These are phyloP conservation scores for Hypotaenidia philippensis DNA, from an alignment of 2,797 vertebrate species.

Conservation along the genomic window DNA sequence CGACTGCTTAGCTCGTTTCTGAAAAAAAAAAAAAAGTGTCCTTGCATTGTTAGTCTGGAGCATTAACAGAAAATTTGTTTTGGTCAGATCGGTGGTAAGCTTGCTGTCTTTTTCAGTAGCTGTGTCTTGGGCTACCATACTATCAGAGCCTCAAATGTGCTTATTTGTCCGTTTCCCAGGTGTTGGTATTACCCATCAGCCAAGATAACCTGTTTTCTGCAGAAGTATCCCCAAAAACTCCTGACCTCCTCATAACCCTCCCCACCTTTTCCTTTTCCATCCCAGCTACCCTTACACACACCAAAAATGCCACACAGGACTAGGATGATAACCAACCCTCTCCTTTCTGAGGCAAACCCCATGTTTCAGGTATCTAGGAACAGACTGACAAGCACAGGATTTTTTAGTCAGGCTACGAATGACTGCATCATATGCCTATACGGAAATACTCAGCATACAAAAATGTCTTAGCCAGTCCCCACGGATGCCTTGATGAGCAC, in stretches of 20 bases:
- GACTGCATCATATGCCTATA: accelerated
- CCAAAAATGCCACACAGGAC: neutral
- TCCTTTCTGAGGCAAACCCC: neutral
- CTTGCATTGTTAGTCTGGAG: neutral
- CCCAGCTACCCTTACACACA: neutral
- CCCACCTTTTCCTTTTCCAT: neutral
- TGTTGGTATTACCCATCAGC: neutral
- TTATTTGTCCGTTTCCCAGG: accelerated
- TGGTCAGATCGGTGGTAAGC: neutral
- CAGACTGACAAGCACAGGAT: no score
- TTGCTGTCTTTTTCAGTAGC: neutral
- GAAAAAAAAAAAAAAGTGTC: neutral
- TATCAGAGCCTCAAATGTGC: neutral
- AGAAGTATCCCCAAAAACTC: neutral
- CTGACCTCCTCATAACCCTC: accelerated
- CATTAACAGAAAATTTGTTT: neutral
- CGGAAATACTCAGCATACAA: neutral
- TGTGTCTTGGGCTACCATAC: neutral
- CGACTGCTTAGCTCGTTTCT: neutral
- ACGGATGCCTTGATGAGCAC: neutral
- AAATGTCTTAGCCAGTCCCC: neutral
- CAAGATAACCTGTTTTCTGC: neutral
- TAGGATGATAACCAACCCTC: neutral
- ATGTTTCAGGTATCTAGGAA: neutral
- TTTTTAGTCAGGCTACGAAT: neutral